A percentile compares a stretch with the other conserved stretches of the same genome.
phyloP scores from a whole-genome alignment of 2,113 vertebrate species.

The Cairina moschata region DNA sequence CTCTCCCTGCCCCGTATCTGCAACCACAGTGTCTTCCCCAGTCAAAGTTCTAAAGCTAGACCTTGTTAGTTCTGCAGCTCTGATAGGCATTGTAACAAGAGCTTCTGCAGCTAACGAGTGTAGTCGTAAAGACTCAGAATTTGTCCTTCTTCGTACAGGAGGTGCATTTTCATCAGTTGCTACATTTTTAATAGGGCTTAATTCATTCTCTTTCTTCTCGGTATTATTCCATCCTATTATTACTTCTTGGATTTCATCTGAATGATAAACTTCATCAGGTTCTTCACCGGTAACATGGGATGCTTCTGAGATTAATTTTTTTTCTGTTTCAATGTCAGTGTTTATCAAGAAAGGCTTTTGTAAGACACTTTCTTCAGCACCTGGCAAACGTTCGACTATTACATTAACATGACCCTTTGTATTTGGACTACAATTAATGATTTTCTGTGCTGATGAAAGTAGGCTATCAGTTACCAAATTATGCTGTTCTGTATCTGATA shows the following conservation, averaged over 20 bases:
- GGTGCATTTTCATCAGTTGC: constrained; percentile 87
- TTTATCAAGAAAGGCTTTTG: constrained; percentile 84
- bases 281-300: constrained; percentile 55
- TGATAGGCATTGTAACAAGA: constrained; percentile 93
- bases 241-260: constrained; percentile 77
- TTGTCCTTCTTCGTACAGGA: constrained; percentile 90
- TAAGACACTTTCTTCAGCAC: constrained; percentile 84
- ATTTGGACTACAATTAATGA: constrained; percentile 91
- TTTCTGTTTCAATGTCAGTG: constrained; percentile 77
- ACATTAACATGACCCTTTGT: constrained; percentile 94
- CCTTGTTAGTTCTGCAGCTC: constrained; percentile 84
- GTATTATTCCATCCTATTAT: constrained; percentile 78
- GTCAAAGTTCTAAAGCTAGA: constrained; percentile 71
- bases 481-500: constrained; percentile 82
- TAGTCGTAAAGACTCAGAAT: constrained; percentile 92
- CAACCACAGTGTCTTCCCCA: constrained; percentile 61
- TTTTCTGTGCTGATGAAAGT: constrained; percentile 95
- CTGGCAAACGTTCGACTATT: constrained; percentile 95
- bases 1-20: constrained; percentile 75
- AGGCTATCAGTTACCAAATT: constrained; percentile 84
- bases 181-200: constrained; percentile 50
- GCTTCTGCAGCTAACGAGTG: constrained; percentile 96
- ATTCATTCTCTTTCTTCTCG: constrained; percentile 72
- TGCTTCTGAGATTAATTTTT: constrained; percentile 64
- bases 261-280: constrained; percentile 38